Percentiles rank a stretch among this genome's conserved stretches.
Evolutionary conservation across 2,888 invertebrate genomes (phyloP).

Genomic region (Hydroisotoma schaefferi): DNA sequence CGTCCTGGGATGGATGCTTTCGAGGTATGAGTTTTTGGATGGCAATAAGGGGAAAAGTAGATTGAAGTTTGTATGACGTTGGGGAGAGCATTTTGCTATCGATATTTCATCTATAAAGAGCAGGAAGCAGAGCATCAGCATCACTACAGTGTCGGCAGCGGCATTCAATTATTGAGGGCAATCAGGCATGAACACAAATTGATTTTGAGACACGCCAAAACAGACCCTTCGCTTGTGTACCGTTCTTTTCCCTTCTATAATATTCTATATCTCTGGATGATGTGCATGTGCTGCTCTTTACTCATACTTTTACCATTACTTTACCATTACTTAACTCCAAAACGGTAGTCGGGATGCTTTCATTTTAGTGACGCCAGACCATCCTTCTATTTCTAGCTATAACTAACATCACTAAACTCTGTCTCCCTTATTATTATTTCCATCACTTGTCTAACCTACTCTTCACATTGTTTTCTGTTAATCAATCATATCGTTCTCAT

Average conservation of each 20-base stretch:
- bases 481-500: slow-evolving; percentile 5
- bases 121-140: slow-evolving; percentile 32
- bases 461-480: slow-evolving; percentile 5
- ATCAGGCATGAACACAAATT: slow-evolving; percentile 49
- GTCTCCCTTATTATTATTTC: slow-evolving; percentile 13
- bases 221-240: slow-evolving; percentile 34
- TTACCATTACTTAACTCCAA: too few species aligned
- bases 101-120: slow-evolving; percentile 46
- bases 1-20: not conserved
- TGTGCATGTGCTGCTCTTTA: not conserved
- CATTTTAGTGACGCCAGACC: too few species aligned
- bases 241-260: not conserved
- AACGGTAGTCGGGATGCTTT: too few species aligned
- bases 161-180: slow-evolving; percentile 50
- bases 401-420: too few species aligned
- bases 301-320: slow-evolving; percentile 1
- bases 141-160: slow-evolving; percentile 44
- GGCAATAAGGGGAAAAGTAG: not conserved
- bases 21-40: not conserved
- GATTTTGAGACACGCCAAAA: slow-evolving; percentile 50
- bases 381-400: too few species aligned
- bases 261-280: not conserved
- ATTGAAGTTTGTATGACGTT: slow-evolving; percentile 15
- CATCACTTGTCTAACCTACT: slow-evolving; percentile 20
- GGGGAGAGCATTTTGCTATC: slow-evolving; percentile 42